These are phyloP conservation scores for Eupithecia subfuscata DNA, from an alignment of 2,888 invertebrate genomes.

Conservation along the genomic window DNA sequence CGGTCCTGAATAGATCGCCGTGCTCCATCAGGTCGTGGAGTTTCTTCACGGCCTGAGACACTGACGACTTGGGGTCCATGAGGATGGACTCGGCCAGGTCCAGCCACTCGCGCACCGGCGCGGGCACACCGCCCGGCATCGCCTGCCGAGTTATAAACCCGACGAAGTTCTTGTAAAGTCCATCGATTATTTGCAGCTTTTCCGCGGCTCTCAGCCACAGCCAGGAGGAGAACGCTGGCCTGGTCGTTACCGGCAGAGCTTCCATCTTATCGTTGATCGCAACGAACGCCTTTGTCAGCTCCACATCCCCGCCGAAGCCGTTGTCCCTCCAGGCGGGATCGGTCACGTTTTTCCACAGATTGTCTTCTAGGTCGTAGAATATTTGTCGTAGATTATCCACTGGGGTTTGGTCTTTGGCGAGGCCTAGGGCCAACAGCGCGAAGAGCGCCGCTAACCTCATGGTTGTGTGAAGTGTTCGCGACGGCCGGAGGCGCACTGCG, in stretches of 20 bases:
- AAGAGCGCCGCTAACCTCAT: constrained; percentile 71
- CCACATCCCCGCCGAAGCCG: constrained; percentile 79
- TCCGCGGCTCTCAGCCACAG: constrained; percentile 86
- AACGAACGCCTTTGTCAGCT: constrained; percentile 84
- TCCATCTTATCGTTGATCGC: constrained; percentile 82
- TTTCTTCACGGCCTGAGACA: constrained; percentile 82
- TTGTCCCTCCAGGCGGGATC: constrained; percentile 68
- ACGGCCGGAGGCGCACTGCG: constrained; percentile 65
- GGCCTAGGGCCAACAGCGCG: constrained; percentile 59
- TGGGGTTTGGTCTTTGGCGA: constrained; percentile 64
- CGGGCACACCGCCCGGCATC: constrained; percentile 67
- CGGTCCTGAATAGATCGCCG: constrained; percentile 86
- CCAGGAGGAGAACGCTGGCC: constrained; percentile 77
- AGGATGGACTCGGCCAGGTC: constrained; percentile 87
- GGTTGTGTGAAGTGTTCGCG: constrained; percentile 53
- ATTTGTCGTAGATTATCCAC: constrained; percentile 86
- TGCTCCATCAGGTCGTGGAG: constrained; percentile 85
- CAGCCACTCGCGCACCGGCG: constrained; percentile 75
- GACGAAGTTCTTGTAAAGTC: constrained; percentile 87
- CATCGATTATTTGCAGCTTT: constrained; percentile 86
- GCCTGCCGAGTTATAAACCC: constrained; percentile 82
- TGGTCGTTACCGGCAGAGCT: constrained; percentile 57
- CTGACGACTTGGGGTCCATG: constrained; percentile 84
- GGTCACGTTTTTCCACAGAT: constrained; percentile 77
- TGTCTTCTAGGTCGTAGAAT: constrained; percentile 83